Base-by-base conservation (phyloP, 2,113 vertebrate species). In the Catharus bicknelli region DNA sequence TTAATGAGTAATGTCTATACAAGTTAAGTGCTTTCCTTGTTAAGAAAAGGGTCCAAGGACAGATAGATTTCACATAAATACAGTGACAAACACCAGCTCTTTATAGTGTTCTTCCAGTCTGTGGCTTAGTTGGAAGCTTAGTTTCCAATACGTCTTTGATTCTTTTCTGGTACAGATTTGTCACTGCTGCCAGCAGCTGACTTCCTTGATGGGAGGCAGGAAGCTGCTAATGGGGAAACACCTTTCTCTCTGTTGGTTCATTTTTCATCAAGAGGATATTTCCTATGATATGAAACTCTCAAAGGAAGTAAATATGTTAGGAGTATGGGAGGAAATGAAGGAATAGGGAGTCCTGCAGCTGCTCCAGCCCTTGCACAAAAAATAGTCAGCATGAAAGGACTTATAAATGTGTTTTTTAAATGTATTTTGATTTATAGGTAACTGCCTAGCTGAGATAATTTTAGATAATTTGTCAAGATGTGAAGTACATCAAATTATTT, bases 341-440 rank as follows among this genome's bases (percentile, higher is more conserved):
- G 81, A 83, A 59, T 10, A 93, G 13, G 17, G 29, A 74, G 59
- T 66, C 19, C 63, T 78, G 81, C 50, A 89, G 80, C 68, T 90
- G 27, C 45, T 76, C 13, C 38, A 64, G 38, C 18, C 62, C 53
- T 82, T 54, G 34, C 18, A 73, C 25, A n/a, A 88, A 74, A 86
- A 66, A 50, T 6, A 68, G 8, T 32, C 59, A 67, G 10, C 32
- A 57, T 32, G 81, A 42, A 83, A 83, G 16, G 5, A 61, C 48
- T 53, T 86, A 48, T 10, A 87, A 59, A 29, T 72, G 27, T 5
- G 3, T 15, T 76, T 11, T 42, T 13, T 2, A 10, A 88, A n/a
- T 66, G n/a, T 58, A 47, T 61, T 86, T 83, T 95, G 32, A 67
- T 93, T 92, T 82, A 82, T 82, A 88, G 45, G 69, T 93, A 75